Evolutionary conservation across 2,113 vertebrate species (phyloP).

Genomic region (Ancistrus triradiatus): DNA sequence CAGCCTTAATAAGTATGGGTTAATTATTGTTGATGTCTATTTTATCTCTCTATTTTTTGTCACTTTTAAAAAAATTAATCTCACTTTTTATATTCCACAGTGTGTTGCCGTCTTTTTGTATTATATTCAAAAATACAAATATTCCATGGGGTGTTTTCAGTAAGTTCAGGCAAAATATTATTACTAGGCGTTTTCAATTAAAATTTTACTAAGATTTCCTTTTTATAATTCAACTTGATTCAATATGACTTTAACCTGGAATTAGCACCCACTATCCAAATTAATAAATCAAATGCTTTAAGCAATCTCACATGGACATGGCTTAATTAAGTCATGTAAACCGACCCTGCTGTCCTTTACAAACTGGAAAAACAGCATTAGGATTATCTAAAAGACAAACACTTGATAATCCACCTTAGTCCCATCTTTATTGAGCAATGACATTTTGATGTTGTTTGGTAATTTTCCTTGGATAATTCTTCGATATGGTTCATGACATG

Average conservation of each 20-base stretch:
- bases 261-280: constrained; percentile 20
- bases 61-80: no score
- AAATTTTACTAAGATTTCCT: no score
- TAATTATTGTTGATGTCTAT: no score
- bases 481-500: constrained; percentile 2
- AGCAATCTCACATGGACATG: not conserved
- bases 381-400: constrained; percentile 12
- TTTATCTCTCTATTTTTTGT: no score
- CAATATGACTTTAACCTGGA: not conserved
- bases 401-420: constrained; percentile 31
- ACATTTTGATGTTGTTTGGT: constrained; percentile 19
- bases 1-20: no score
- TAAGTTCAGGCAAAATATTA: no score
- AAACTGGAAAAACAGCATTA: constrained; percentile 8
- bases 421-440: constrained; percentile 9
- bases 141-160: no score
- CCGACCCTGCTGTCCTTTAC: constrained; percentile 34
- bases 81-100: no score
- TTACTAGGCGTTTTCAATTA: no score
- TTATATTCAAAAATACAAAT: no score
- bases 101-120: no score
- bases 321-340: constrained; percentile 27
- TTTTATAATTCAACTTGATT: no score
- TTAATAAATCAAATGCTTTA: constrained; percentile 27
- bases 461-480: constrained; percentile 10